phyloP scores from a whole-genome alignment of 2,797 vertebrate species.

The Paramormyrops hopkinsi region DNA sequence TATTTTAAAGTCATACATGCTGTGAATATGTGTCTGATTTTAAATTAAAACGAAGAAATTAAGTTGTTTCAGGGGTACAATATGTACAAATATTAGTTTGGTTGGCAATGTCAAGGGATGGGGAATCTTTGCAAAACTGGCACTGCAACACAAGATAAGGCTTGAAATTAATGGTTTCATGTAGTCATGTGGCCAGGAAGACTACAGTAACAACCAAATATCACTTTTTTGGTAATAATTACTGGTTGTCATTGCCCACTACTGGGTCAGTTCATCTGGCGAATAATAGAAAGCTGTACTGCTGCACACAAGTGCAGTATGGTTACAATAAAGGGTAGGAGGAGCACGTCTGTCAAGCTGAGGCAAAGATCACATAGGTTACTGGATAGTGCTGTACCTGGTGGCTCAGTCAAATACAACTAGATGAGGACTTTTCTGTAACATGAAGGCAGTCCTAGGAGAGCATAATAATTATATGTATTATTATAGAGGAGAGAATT shows the following conservation, averaged over 20 bases:
- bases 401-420: not conserved
- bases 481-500: not conserved
- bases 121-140: not conserved
- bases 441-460: not conserved
- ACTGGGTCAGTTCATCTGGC: not conserved
- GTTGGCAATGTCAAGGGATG: not conserved
- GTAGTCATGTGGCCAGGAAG: not conserved
- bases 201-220: not conserved
- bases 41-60: not conserved
- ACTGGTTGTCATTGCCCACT: not conserved
- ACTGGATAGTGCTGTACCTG: not conserved
- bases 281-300: not conserved
- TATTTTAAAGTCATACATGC: not conserved
- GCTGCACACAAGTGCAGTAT: not conserved
- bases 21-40: not conserved
- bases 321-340: not conserved
- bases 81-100: not conserved
- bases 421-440: not conserved
- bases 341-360: not conserved
- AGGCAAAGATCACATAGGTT: not conserved
- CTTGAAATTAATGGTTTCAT: not conserved
- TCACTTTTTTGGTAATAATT: not conserved
- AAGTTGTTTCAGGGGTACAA: not conserved
- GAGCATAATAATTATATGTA: not conserved
- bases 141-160: not conserved